Evolutionary conservation across 2,113 vertebrate species (phyloP).

Genomic region (Cyanoramphus novaezelandiae): DNA sequence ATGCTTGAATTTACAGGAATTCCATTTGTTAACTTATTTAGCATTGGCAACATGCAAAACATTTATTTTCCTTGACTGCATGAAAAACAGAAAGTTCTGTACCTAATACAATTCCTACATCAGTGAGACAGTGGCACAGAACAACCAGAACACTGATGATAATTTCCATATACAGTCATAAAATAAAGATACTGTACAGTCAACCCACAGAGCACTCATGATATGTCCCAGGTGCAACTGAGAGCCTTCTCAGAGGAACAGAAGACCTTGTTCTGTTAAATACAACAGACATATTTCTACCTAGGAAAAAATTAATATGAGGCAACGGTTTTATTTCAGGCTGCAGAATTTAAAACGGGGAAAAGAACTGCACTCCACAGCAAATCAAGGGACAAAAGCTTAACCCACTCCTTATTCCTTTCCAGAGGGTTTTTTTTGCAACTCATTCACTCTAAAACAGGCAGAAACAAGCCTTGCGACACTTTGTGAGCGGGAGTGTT

Average conservation of each 20-base stretch:
- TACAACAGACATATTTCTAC: neutral
- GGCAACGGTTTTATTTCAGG: neutral
- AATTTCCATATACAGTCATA: neutral
- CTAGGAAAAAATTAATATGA: neutral
- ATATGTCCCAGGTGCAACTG: neutral
- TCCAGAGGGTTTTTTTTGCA: neutral
- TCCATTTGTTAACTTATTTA: neutral
- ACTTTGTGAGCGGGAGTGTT: neutral
- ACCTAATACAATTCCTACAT: neutral
- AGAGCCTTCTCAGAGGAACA: neutral
- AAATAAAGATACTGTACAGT: neutral
- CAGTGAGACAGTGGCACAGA: neutral
- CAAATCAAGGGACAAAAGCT: neutral
- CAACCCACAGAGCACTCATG: neutral
- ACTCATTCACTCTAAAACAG: neutral
- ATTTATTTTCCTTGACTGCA: neutral
- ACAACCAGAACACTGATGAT: neutral
- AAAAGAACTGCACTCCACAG: neutral
- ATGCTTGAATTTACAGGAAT: neutral
- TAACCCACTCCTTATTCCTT: neutral
- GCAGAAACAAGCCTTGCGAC: neutral
- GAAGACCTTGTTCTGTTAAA: neutral
- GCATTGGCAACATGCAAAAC: neutral
- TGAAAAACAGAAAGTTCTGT: neutral
- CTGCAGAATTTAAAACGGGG: neutral